A percentile compares a stretch with the other conserved stretches of the same genome.
Conservation (phyloP, 2,797 vertebrate species). For the Cetoscarus ocellatus region DNA sequence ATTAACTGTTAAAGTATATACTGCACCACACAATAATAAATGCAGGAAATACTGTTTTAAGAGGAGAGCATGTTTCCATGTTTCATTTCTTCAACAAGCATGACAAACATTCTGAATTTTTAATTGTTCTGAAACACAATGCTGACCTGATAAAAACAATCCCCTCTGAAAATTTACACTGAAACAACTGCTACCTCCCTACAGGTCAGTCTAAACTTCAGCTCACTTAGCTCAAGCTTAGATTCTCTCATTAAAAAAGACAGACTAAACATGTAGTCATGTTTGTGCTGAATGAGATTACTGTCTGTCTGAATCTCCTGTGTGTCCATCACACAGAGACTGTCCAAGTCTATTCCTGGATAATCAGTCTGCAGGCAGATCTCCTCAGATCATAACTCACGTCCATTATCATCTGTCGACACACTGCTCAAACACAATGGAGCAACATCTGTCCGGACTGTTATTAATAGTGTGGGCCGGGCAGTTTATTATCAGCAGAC, state of each 20-base stretch:
- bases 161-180: too few relatives aligned
- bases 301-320: neutral
- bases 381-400: conserved; percentile 16
- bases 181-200: neutral
- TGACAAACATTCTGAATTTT: too few relatives aligned
- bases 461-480: neutral
- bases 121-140: too few relatives aligned
- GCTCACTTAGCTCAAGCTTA: too few relatives aligned
- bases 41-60: too few relatives aligned
- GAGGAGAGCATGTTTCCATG: too few relatives aligned
- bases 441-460: conserved; percentile 1
- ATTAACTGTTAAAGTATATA: too few relatives aligned
- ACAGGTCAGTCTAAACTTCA: neutral
- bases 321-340: neutral
- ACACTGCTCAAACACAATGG: conserved; percentile 13
- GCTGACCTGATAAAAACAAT: too few relatives aligned
- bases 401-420: conserved; percentile 9
- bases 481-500: neutral
- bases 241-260: neutral
- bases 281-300: conserved; percentile 7
- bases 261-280: neutral
- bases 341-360: conserved; percentile 18
- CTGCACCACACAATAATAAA: too few relatives aligned
- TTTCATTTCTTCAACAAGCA: too few relatives aligned
- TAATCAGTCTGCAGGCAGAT: conserved; percentile 7